Evolutionary conservation across 2,797 vertebrate genomes (phyloP).

Genomic region (Eleutherodactylus coqui): DNA sequence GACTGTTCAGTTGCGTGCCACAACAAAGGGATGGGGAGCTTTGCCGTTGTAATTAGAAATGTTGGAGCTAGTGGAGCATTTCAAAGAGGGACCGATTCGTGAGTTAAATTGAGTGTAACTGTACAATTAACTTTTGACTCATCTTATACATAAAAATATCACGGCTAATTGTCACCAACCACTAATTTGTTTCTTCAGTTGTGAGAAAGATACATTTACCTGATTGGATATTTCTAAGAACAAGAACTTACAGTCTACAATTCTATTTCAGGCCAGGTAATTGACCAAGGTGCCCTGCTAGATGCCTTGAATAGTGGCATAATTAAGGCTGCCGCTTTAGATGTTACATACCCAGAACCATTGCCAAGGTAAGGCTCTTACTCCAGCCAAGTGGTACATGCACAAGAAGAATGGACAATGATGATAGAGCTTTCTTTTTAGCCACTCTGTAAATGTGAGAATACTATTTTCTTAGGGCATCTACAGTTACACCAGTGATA

Average conservation of each 20-base stretch:
- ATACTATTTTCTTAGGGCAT: neutral
- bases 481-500: neutral
- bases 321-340: constrained; percentile 79
- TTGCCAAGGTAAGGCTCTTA: constrained; percentile 72
- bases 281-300: constrained; percentile 81
- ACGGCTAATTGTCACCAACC: no score
- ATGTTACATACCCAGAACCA: constrained; percentile 84
- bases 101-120: no score
- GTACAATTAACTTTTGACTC: no score
- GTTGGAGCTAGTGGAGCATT: no score
- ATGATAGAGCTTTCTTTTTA: neutral
- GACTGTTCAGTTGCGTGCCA: no score
- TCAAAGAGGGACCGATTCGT: no score
- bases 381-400: neutral
- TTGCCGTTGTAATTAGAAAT: no score
- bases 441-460: neutral
- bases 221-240: neutral
- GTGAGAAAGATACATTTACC: neutral
- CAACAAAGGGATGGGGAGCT: no score
- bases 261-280: constrained; percentile 73
- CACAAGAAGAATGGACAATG: neutral
- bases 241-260: neutral
- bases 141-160: no score
- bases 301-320: constrained; percentile 75
- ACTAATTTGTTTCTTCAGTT: neutral